Evolutionary conservation across 1,140 invertebrate genomes (phyloP).

Genomic region (Agrypnia vestita): DNA sequence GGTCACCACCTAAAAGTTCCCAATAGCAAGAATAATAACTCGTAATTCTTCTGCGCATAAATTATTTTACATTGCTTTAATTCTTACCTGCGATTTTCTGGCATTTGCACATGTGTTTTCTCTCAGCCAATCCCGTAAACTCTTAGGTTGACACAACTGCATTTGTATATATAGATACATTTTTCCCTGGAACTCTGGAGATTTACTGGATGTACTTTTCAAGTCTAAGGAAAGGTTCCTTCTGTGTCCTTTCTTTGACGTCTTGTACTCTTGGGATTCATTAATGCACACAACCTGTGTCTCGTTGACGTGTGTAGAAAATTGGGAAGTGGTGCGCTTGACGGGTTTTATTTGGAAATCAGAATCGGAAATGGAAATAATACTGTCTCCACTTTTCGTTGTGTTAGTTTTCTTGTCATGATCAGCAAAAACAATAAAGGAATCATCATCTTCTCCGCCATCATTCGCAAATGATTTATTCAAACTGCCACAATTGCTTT

Average conservation of each 20-base stretch:
- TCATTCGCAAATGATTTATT: slow-evolving; percentile 5
- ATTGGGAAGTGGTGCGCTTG: not conserved
- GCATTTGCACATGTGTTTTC: slow-evolving; percentile 67
- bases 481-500: slow-evolving; percentile 10
- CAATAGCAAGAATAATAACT: not conserved
- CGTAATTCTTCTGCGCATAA: not conserved
- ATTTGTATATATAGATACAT: slow-evolving; percentile 97
- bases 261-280: slow-evolving; percentile 38
- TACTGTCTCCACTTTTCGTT: slow-evolving; percentile 50
- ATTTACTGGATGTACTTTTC: slow-evolving; percentile 50
- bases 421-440: slow-evolving; percentile 76
- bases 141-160: slow-evolving; percentile 93
- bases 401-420: slow-evolving; percentile 3
- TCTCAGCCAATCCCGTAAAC: slow-evolving; percentile 91
- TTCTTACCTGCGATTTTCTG: slow-evolving; percentile 67
- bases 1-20: slow-evolving; percentile 73
- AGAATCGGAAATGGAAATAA: slow-evolving; percentile 51
- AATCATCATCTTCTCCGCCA: slow-evolving; percentile 68
- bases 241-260: slow-evolving; percentile 53
- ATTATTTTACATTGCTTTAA: too few species aligned
- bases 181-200: slow-evolving; percentile 64
- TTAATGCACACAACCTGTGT: slow-evolving; percentile 46
- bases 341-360: slow-evolving; percentile 26
- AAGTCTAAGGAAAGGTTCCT: slow-evolving; percentile 71
- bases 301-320: not conserved